Percentiles rank a stretch among this genome's conserved stretches.
Conservation (phyloP, 1,140 invertebrate species). For the Sweltsa coloradensis region DNA sequence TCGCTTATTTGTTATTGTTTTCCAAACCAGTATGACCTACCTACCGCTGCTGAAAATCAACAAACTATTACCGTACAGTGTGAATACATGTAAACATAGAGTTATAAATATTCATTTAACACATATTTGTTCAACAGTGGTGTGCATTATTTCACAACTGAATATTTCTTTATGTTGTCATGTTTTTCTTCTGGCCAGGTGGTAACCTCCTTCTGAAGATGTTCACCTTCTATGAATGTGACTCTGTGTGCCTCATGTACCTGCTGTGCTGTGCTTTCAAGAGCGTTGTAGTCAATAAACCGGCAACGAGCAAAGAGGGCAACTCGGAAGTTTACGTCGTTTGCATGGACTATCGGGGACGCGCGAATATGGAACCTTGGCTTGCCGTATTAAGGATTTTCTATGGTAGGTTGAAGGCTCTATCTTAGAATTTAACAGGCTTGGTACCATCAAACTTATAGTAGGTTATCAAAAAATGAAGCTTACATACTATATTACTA, state of each 20-base stretch:
- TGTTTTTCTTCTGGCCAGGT: slow-evolving; percentile 32
- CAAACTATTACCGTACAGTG: no score
- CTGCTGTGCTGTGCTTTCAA: slow-evolving; percentile 63
- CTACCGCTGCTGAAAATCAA: no score
- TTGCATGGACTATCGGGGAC: slow-evolving; percentile 51
- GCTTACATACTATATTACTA: no score
- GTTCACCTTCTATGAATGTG: slow-evolving; percentile 81
- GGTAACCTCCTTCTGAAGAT: slow-evolving; percentile 83
- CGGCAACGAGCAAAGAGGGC: slow-evolving; percentile 80
- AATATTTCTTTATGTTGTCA: slow-evolving; percentile 4
- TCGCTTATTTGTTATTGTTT: no score
- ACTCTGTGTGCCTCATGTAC: slow-evolving; percentile 67
- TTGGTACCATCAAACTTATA: no score
- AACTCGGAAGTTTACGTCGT: slow-evolving; percentile 90
- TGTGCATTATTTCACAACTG: no score
- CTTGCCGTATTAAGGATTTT: slow-evolving; percentile 33
- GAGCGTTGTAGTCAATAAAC: slow-evolving; percentile 68
- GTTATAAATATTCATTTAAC: no score
- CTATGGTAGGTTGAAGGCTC: slow-evolving; percentile 26
- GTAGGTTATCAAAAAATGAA: no score
- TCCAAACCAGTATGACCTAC: no score
- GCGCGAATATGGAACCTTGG: slow-evolving; percentile 28
- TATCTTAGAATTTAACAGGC: background rate
- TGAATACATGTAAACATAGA: no score
- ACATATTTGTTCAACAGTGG: no score